Conservation (phyloP, 2,113 vertebrate species). For the Lates calcarifer region DNA sequence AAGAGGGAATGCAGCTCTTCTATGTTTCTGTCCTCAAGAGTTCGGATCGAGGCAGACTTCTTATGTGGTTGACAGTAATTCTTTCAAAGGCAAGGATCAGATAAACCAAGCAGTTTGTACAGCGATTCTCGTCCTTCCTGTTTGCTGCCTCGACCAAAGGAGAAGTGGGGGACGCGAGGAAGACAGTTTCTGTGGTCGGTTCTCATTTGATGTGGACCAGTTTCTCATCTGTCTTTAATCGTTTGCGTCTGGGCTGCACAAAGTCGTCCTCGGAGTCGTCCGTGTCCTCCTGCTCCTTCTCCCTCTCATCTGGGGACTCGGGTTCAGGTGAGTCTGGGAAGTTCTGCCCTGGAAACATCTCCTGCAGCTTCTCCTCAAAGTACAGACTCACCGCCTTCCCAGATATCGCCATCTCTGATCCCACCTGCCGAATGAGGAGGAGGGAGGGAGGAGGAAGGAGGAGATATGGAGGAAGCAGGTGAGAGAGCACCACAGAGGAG, state of each 20-base stretch:
- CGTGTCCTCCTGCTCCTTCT: conserved; percentile 89
- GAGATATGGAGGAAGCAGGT: conserved; percentile 47
- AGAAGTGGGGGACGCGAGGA: conserved; percentile 56
- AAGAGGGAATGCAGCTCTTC: conserved; percentile 58
- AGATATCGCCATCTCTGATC: conserved; percentile 98
- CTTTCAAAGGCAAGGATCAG: conserved; percentile 66
- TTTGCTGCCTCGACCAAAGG: conserved; percentile 52
- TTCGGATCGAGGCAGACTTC: conserved; percentile 55
- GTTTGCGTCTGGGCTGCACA: conserved; percentile 95
- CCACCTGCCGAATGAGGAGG: conserved; percentile 84
- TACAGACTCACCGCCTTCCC: conserved; percentile 94
- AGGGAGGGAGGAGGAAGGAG: conserved; percentile 37
- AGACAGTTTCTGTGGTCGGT: conserved; percentile 60
- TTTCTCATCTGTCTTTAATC: conserved; percentile 97
- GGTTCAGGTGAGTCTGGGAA: conserved; percentile 91
- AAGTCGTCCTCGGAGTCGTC: conserved; percentile 97
- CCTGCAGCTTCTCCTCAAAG: conserved; percentile 96
- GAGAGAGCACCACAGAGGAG: conserved; percentile 37
- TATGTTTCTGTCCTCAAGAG: conserved; percentile 37
- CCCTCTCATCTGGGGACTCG: conserved; percentile 85
- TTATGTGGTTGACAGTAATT: conserved; percentile 57
- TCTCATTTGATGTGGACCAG: conserved; percentile 94
- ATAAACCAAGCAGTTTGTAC: conserved; percentile 64
- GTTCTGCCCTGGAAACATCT: conserved; percentile 94
- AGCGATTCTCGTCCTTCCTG: conserved; percentile 57